Evolutionary conservation across 2,797 vertebrate genomes (phyloP).

Genomic region (Xenentodon cancila): DNA sequence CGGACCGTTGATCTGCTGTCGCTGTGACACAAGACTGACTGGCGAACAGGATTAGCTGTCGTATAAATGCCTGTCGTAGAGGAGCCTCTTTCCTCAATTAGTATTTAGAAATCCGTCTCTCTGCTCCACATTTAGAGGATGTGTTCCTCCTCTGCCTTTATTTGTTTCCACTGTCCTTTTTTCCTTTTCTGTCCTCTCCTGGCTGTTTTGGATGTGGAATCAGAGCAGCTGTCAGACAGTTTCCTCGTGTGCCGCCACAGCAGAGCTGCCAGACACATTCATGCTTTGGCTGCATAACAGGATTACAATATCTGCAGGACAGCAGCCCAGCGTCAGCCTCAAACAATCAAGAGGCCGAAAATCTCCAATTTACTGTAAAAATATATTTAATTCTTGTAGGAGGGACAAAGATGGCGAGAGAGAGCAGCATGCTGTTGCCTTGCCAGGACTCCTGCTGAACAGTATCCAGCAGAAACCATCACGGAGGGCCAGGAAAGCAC

Average conservation of each 20-base stretch:
- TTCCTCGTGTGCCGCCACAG: constrained; percentile 34
- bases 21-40: no score
- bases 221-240: constrained; percentile 59
- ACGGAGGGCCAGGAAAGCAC: no score
- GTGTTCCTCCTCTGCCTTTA: not conserved
- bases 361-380: constrained; percentile 17
- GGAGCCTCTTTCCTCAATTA: no score
- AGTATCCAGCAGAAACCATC: no score
- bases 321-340: constrained; percentile 20
- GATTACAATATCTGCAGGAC: constrained; percentile 43
- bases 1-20: no score
- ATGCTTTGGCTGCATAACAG: constrained; percentile 49
- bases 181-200: constrained; percentile 2
- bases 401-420: not conserved
- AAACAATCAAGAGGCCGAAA: constrained; percentile 10
- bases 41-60: no score
- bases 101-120: not conserved
- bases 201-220: constrained; percentile 19
- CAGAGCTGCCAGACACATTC: constrained; percentile 54
- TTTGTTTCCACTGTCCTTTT: not conserved
- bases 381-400: constrained; percentile 21
- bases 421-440: no score
- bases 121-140: constrained; percentile 10
- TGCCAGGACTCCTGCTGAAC: no score
- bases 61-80: no score